Conservation (phyloP, 2,113 vertebrate species). For the Albula glossodonta region DNA sequence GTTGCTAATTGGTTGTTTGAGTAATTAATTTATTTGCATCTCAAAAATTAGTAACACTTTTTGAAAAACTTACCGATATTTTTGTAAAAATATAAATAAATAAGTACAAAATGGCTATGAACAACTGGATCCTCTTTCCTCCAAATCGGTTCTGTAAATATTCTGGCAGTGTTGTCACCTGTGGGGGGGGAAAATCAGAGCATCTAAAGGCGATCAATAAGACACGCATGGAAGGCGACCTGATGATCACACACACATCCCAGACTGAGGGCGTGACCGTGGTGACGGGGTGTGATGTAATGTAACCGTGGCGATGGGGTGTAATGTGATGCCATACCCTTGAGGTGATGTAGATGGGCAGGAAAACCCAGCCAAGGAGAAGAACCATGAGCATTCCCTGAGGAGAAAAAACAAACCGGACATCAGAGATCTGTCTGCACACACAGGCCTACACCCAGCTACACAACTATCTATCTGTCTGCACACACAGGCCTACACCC, state of each 20-base stretch:
- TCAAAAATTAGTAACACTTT: neutral
- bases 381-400: constrained; percentile 89
- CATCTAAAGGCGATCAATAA: neutral
- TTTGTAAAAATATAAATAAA: constrained; percentile 99
- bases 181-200: neutral
- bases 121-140: constrained; percentile 86
- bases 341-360: constrained; percentile 91
- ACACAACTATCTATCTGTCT: too few relatives aligned
- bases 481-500: too few relatives aligned
- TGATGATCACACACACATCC: neutral
- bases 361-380: constrained; percentile 90
- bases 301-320: neutral
- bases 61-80: constrained; percentile 82
- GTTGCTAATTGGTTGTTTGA: too few relatives aligned
- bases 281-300: neutral
- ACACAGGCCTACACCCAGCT: too few relatives aligned
- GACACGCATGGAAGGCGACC: neutral
- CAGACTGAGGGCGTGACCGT: neutral
- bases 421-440: too few relatives aligned
- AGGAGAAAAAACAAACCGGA: neutral
- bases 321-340: constrained; percentile 71
- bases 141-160: constrained; percentile 86
- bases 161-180: constrained; percentile 98
- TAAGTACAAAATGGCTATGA: constrained; percentile 84
- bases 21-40: neutral